Evolutionary conservation across 2,797 vertebrate species (phyloP), one percentile per base, ranked within the genome.

Genomic region (Vespertilio murinus): DNA sequence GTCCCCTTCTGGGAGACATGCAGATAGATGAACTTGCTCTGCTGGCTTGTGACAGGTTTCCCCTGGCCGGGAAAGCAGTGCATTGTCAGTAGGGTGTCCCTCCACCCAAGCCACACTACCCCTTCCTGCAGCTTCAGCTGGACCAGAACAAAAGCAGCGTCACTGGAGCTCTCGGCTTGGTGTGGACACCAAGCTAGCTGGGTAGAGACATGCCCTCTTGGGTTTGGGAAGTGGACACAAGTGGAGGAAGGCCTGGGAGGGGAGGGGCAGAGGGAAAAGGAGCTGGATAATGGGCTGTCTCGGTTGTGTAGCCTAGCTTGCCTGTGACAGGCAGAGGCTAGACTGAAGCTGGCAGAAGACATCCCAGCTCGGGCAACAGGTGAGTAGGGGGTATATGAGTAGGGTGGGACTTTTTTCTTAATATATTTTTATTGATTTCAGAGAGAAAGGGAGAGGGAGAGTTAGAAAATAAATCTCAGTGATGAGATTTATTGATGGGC

Each of bases 241-340:
- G 14, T 35, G 40, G 22, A 3, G 2, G 23, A 3, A 77, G 70
- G 45, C 28, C 12, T 47, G 45, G 73, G 40, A 38, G 8, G 6
- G 56, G 8, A 40, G 20, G 65, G 22, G 11, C 3, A 35, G 33
- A 18, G 16, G 54, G 11, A 16, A 6, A 1, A 35, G 38, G 56
- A 30, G 28, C 30, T 42, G 25, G 38, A 33, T 28, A 2, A 6
- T 18, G 38, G 28, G 61, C 38, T 40, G 25, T 5, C 35, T 25
- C 13, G 25, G 13, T 14, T n/a, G 12, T 59, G 35, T 0, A 2
- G 4, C n/a, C 74, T 12, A 2, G 4, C n/a, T 59, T 12, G 7
- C 20, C 40, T 33, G 4, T 22, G 9, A 40, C 8, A 0, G 45
- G 45, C 6, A 40, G 64, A n/a, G 42, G 11, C 35, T 80, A 25